Conservation (phyloP, 2,113 vertebrate species). For the Uropsilus gracilis region DNA sequence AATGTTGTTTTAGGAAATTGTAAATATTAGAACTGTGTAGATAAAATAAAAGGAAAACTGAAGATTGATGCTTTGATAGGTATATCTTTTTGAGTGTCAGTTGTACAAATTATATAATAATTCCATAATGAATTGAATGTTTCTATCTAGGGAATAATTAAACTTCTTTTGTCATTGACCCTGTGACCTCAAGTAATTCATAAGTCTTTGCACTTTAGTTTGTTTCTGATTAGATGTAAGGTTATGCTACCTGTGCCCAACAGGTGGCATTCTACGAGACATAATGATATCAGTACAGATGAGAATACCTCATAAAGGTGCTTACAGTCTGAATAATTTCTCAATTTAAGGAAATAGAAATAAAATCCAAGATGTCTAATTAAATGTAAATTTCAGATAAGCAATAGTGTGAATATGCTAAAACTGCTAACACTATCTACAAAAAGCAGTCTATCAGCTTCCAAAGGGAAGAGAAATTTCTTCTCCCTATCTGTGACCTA, state of each 20-base stretch:
- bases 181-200: background rate
- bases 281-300: background rate
- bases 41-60: background rate
- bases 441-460: background rate
- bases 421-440: background rate
- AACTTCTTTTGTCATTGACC: background rate
- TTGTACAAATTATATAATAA: background rate
- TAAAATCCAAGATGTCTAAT: background rate
- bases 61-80: background rate
- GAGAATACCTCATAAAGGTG: background rate
- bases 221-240: background rate
- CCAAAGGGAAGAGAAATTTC: background rate
- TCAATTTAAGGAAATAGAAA: background rate
- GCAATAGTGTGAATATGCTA: background rate
- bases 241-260: background rate
- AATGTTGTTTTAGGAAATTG: constrained; percentile 1
- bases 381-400: constrained; percentile 1
- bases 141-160: background rate
- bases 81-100: background rate
- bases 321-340: background rate
- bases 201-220: background rate
- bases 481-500: background rate
- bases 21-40: background rate
- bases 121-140: background rate
- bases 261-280: background rate